Evolutionary conservation across 2,113 vertebrate genomes (phyloP), one percentile per base, ranked within the genome.

Genomic region (Pelusios castaneus): DNA sequence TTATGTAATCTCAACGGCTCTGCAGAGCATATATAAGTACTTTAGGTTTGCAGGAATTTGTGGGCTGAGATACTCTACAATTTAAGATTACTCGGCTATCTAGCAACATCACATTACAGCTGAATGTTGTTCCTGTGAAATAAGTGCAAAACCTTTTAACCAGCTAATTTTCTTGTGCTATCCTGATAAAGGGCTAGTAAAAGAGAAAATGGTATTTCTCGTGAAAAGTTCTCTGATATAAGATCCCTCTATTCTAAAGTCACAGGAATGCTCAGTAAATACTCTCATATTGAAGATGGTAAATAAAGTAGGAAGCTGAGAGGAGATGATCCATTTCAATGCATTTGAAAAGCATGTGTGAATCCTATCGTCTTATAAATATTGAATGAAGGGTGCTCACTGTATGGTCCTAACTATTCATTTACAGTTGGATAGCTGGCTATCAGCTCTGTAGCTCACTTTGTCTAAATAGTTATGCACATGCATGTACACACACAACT

Each of bases 71-170:
- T 77, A 49, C 41, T 89, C 90, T 94, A 80, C 79, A 83, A 79
- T 87, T 93, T 84, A 86, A 95, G 91, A 87, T 92, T 78, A 93
- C 82, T 82, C 75, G 85, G 88, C 76, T 95, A 94, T 87, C 88
- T 94, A 96, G 92, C 95, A 97, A 93, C 87, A 45, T 10, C 16
- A 58, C 49, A 56, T 43, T 92, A 82, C 89, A 73, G 77, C 56
- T 91, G 11, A 78, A 51, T 80, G 38, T 76, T 87, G 34, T 81
- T 90, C 25, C 86, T 83, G 55, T 67, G 52, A 91, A 94, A n/a
- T 82, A 93, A 92, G 76, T 90, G 76, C 52, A 96, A 91, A 76
- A 81, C 34, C 41, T 92, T 92, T 83, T 49, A 94, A 84, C 0
- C 1, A 82, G 55, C 38, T 81, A 21, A 45, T 93, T 89, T 94